These are phyloP conservation scores for Porphyrio hochstetteri DNA, from an alignment of 2,113 vertebrate genomes.

Conservation along the genomic window DNA sequence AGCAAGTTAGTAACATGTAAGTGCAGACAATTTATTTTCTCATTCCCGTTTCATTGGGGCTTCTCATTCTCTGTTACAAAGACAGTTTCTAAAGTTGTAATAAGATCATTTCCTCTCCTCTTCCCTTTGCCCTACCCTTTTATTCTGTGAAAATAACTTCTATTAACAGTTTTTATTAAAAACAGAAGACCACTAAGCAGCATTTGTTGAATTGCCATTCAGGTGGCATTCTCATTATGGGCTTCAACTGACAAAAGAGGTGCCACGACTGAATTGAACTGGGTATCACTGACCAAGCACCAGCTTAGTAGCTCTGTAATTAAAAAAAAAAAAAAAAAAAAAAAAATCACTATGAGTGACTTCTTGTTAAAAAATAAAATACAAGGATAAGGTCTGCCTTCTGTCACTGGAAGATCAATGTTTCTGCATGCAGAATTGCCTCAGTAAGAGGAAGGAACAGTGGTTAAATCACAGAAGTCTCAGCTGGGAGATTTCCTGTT, in stretches of 20 bases:
- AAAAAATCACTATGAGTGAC: too few species aligned
- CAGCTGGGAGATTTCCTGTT: neutral
- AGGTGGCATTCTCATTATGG: too few species aligned
- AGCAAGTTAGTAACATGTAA: neutral
- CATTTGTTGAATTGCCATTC: too few species aligned
- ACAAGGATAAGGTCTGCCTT: neutral
- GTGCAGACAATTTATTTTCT: slow-evolving; percentile 3
- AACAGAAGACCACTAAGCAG: too few species aligned
- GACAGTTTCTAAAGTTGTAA: neutral
- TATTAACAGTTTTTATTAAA: too few species aligned
- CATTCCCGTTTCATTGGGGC: neutral
- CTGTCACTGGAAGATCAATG: neutral
- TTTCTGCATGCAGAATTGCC: neutral
- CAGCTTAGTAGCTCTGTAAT: neutral
- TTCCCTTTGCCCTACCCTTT: neutral
- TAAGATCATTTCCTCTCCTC: neutral
- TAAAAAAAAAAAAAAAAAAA: neutral
- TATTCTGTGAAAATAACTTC: neutral
- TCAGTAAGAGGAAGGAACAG: too few species aligned
- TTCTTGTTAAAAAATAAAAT: neutral
- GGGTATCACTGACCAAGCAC: neutral
- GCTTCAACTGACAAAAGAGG: neutral
- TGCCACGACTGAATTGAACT: neutral
- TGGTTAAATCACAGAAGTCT: neutral
- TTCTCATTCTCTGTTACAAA: neutral